Percentiles rank a stretch among this genome's conserved stretches.
Conservation (phyloP, 1,140 invertebrate genomes). For the Listronotus oregonensis region DNA sequence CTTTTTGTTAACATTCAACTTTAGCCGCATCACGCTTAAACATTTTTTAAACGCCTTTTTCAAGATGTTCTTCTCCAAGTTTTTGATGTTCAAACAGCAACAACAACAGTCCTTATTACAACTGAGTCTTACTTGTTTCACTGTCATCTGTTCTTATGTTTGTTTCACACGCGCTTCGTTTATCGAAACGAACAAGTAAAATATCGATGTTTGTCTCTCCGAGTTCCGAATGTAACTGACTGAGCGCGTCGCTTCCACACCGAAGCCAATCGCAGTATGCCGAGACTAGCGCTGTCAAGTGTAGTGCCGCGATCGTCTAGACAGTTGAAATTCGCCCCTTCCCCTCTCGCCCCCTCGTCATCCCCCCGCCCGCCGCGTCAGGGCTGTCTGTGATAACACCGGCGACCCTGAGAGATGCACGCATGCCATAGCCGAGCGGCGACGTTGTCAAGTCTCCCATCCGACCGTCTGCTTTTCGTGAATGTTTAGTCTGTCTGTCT, state of each 20-base stretch:
- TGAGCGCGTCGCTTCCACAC: neutral
- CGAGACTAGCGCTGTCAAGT: slow-evolving; percentile 43
- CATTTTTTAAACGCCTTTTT: slow-evolving; percentile 52
- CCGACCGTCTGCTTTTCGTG: slow-evolving; percentile 7
- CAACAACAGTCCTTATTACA: neutral
- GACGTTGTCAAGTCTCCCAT: slow-evolving; percentile 17
- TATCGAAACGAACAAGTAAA: neutral
- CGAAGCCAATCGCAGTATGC: slow-evolving; percentile 17
- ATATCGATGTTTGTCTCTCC: neutral
- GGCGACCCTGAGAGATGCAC: slow-evolving; percentile 48
- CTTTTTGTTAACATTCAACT: slow-evolving; percentile 52
- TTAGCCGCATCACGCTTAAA: slow-evolving; percentile 48
- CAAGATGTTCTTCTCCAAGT: slow-evolving; percentile 35
- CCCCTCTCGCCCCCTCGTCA: slow-evolving; percentile 20
- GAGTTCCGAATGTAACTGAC: slow-evolving; percentile 5
- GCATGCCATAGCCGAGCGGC: slow-evolving; percentile 29
- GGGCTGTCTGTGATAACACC: slow-evolving; percentile 47
- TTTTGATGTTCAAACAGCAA: neutral
- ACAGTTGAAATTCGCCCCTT: slow-evolving; percentile 43
- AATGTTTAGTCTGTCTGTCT: slow-evolving; percentile 24
- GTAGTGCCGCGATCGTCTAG: slow-evolving; percentile 47
- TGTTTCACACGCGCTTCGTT: neutral
- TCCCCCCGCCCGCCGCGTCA: slow-evolving; percentile 29
- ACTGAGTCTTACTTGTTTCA: slow-evolving; percentile 11
- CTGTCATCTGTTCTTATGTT: slow-evolving; percentile 17